Conservation (phyloP, 2,113 vertebrate species). For the Ageneiosus marmoratus region DNA sequence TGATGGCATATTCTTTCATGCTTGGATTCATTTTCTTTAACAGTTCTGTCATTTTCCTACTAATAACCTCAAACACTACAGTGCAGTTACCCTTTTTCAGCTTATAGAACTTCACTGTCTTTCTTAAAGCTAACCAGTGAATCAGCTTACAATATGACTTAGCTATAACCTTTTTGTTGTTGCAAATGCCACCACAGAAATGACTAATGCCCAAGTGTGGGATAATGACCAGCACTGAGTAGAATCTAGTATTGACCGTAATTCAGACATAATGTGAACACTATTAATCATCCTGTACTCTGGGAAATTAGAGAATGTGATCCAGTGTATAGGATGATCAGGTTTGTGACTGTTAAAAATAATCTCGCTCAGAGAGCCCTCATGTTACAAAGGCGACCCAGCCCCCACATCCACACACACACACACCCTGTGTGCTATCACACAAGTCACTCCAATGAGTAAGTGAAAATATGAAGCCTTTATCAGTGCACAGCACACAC, state of each 20-base stretch:
- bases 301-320: neutral
- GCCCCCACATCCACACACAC: neutral
- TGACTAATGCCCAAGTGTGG: neutral
- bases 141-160: neutral
- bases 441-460: neutral
- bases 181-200: neutral
- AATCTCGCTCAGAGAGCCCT: neutral
- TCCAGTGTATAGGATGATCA: neutral
- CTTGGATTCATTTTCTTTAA: neutral
- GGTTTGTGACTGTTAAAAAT: slow-evolving; percentile 14
- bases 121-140: neutral
- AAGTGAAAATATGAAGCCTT: slow-evolving; percentile 23
- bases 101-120: neutral
- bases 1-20: neutral
- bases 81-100: neutral
- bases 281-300: neutral
- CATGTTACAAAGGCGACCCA: neutral
- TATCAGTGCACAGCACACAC: slow-evolving; percentile 31
- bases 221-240: neutral
- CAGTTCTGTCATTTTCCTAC: neutral
- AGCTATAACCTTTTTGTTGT: neutral
- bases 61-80: no score
- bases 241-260: neutral
- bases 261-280: neutral
- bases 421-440: neutral